These are phyloP conservation scores for Nebria ingens DNA, from an alignment of 1,140 invertebrate species.

Conservation along the genomic window DNA sequence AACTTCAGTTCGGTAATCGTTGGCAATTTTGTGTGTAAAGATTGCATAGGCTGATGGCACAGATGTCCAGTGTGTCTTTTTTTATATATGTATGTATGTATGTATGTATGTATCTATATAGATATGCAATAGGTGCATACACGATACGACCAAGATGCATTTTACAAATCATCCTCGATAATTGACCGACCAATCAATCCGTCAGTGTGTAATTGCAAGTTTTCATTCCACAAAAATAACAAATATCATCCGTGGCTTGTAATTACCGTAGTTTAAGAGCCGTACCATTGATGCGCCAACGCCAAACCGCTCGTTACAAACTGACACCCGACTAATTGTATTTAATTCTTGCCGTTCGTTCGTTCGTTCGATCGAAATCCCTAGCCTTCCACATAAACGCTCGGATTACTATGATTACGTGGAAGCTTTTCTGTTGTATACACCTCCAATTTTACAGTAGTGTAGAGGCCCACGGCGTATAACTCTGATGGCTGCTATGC, in stretches of 20 bases:
- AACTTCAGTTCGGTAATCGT: no score
- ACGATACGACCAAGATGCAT: no score
- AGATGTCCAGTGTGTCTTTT: no score
- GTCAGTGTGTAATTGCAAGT: constrained; percentile 7
- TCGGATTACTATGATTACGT: constrained; percentile 1
- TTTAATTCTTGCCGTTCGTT: constrained; percentile 8
- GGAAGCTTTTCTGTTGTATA: neutral
- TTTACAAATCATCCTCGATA: constrained; percentile 3
- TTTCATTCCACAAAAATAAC: constrained; percentile 9
- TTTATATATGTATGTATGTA: no score
- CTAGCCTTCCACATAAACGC: neutral
- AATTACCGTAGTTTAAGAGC: neutral
- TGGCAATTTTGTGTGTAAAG: no score
- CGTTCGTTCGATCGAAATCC: no score
- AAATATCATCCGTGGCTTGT: neutral
- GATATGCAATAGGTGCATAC: no score
- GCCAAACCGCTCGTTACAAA: neutral
- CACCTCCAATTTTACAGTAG: constrained; percentile 1
- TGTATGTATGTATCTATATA: no score
- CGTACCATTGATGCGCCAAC: neutral
- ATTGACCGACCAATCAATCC: constrained; percentile 1
- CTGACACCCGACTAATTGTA: constrained; percentile 8
- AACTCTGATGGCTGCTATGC: no score
- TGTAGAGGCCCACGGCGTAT: neutral
- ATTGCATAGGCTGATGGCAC: no score